Percentiles rank a stretch among this genome's conserved stretches.
These are phyloP conservation scores for Caenorhabditis briggsae DNA, from an alignment of 1,140 invertebrate species.

Conservation along the genomic window DNA sequence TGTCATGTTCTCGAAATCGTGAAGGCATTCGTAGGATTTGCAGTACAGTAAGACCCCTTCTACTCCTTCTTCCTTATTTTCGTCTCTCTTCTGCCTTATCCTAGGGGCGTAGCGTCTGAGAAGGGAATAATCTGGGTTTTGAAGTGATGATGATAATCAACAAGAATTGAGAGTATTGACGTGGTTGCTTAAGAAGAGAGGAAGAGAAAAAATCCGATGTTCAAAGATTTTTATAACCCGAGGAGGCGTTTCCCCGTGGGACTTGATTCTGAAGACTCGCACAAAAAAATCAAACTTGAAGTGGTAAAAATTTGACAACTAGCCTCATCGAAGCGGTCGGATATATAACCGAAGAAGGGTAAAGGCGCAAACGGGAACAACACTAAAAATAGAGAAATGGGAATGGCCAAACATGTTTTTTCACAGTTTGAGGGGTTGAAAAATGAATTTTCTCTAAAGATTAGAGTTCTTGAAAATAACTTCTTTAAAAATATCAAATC, in stretches of 20 bases:
- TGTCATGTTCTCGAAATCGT: background rate
- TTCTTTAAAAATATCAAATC: too few species aligned
- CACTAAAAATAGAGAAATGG: background rate
- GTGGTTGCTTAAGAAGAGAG: background rate
- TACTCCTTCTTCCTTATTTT: background rate
- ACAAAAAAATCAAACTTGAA: conserved; percentile 15
- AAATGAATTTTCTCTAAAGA: background rate
- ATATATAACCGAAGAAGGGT: conserved; percentile 3
- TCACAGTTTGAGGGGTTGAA: background rate
- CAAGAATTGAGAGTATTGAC: conserved; percentile 46
- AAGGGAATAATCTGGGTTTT: background rate
- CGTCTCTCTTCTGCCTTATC: background rate
- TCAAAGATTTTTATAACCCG: conserved; percentile 48
- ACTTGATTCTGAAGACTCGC: background rate
- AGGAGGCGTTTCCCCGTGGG: background rate
- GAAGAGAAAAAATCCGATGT: conserved; percentile 25
- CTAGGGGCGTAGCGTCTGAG: background rate
- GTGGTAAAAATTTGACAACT: conserved; percentile 44
- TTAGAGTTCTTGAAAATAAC: too few species aligned
- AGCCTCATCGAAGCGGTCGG: conserved; percentile 15
- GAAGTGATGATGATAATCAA: conserved; percentile 43
- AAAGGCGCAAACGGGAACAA: background rate
- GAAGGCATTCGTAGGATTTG: background rate
- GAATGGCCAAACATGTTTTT: background rate
- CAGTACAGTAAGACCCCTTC: background rate